Evolutionary conservation across 2,797 vertebrate species (phyloP), one percentile per base, ranked within the genome.

Genomic region (Gobio occitaniae): DNA sequence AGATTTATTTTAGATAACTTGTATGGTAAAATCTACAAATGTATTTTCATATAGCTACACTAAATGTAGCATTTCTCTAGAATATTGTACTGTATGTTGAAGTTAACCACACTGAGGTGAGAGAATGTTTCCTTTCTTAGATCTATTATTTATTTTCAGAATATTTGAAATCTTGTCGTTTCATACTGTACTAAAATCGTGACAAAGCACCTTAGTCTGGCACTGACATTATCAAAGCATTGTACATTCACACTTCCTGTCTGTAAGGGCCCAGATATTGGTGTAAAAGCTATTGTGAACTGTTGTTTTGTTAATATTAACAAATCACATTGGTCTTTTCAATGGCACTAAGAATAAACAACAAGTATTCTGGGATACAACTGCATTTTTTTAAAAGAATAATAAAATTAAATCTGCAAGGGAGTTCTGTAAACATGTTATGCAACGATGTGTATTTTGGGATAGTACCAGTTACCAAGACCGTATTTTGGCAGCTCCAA

Each of bases 181-280:
- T 83, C 65, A 50, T 48, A 17, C 59, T 78, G 75, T 84, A 69
- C 68, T 75, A 82, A 79, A 70, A 86, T 74, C 8, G 44, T 41
- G 56, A 85, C 36, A 79, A 68, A 82, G 65, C 74, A 87, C 78
- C 75, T 84, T 76, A 87, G 47, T 87, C 84, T 84, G 84, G 86
- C 84, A 89, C 80, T 72, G 36, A 76, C 78, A 25, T 72, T 17
- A 86, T 52, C 11, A 50, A 29, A 82, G 32, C 29, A 63, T 48
- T 81, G 16, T 54, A 54, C n/a, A 41, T 25, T 61, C 75, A 76
- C 32, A 76, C 66, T 47, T 81, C 17, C 50, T 82, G 80, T 86
- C 75, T 44, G 25, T 44, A 78, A 29, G 77, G 15, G 71, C 36
- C 54, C 4, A 69, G 5, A 38, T 44, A 59, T 11, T 80, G 10